Percentiles rank a stretch among this genome's conserved stretches.
Conservation (phyloP, 2,888 invertebrate genomes). For the Tinea semifulvella region DNA sequence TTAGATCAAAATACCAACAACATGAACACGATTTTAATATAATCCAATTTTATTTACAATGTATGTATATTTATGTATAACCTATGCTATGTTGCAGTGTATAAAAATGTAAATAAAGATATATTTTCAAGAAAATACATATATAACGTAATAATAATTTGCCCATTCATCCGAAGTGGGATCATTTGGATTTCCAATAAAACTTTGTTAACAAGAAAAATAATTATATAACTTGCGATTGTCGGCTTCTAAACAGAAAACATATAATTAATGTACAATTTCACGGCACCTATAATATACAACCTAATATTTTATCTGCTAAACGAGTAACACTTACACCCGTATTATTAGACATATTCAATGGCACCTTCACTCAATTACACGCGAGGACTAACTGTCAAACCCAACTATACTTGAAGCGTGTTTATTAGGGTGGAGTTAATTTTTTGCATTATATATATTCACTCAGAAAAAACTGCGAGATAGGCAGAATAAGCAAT, state of each 20-base stretch:
- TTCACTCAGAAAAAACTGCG: too few species aligned
- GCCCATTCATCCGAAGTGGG: slow-evolving; percentile 1
- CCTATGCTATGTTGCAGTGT: not conserved
- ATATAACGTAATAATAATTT: slow-evolving; percentile 4
- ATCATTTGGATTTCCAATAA: not conserved
- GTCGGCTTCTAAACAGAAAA: slow-evolving; percentile 1
- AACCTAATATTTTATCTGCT: slow-evolving; percentile 55
- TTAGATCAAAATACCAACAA: slow-evolving; percentile 12
- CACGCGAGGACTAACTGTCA: too few species aligned
- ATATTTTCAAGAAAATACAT: not conserved
- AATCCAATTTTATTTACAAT: slow-evolving; percentile 10
- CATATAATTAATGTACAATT: not conserved
- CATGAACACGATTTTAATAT: slow-evolving; percentile 14
- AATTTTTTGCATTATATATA: too few species aligned
- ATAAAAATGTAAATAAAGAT: slow-evolving; percentile 8
- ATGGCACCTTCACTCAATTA: too few species aligned
- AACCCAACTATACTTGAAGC: too few species aligned
- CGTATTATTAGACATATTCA: slow-evolving; percentile 34
- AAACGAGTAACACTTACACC: slow-evolving; percentile 19
- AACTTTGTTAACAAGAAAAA: not conserved
- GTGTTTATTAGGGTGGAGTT: too few species aligned
- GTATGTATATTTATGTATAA: not conserved
- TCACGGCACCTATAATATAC: slow-evolving; percentile 42
- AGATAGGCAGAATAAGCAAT: too few species aligned
- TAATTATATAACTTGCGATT: not conserved